These are phyloP conservation scores for Pseudorhombus dupliciocellatus DNA, from an alignment of 2,113 vertebrate species.

Conservation along the genomic window DNA sequence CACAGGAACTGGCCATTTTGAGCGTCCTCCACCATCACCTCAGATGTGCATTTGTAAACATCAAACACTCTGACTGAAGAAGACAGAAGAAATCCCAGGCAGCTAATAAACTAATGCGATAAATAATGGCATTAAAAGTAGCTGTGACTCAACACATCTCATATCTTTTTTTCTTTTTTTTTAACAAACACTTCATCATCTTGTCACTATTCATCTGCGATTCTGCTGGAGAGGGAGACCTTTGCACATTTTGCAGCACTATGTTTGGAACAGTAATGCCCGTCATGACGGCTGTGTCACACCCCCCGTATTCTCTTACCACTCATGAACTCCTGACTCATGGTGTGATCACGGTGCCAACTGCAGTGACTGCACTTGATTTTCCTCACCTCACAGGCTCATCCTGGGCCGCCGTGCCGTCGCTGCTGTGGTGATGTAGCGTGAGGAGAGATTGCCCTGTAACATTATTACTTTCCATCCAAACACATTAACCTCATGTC, in stretches of 20 bases:
- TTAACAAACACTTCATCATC: not conserved
- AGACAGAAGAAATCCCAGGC: not conserved
- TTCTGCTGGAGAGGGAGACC: slow-evolving; percentile 34
- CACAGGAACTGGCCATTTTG: not conserved
- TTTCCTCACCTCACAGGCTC: slow-evolving; percentile 32
- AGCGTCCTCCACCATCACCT: not conserved
- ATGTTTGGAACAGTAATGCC: slow-evolving; percentile 29
- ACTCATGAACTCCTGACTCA: slow-evolving; percentile 46
- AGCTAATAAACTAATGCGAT: too few relatives aligned
- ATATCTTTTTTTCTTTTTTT: too few relatives aligned
- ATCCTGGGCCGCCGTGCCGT: slow-evolving; percentile 10
- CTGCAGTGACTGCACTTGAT: slow-evolving; percentile 34
- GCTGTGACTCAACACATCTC: not conserved
- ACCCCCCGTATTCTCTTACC: slow-evolving; percentile 34
- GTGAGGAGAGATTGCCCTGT: slow-evolving; percentile 42
- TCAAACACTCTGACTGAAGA: too few relatives aligned
- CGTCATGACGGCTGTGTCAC: slow-evolving; percentile 26
- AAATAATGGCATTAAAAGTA: not conserved
- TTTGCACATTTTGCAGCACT: slow-evolving; percentile 39
- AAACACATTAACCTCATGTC: slow-evolving; percentile 60
- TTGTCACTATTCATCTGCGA: slow-evolving; percentile 9
- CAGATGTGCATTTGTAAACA: too few relatives aligned
- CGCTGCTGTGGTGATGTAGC: slow-evolving; percentile 19
- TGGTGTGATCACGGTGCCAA: slow-evolving; percentile 32
- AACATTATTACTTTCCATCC: slow-evolving; percentile 57